Evolutionary conservation across 2,888 invertebrate species (phyloP), one percentile per base, ranked within the genome.

Genomic region (Himalopsyche kuldschensis): DNA sequence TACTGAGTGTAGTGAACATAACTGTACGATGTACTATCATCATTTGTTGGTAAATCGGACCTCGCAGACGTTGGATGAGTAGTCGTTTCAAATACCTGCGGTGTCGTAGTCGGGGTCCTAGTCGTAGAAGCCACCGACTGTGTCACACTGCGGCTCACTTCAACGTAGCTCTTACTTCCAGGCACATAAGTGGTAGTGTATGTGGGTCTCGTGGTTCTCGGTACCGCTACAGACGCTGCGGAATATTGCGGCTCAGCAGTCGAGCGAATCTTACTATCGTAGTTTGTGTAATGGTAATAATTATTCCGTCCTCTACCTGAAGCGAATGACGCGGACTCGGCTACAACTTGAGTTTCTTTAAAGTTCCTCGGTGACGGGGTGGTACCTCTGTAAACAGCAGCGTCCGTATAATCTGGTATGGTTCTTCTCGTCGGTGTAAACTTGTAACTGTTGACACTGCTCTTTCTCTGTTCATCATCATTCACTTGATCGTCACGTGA

Each of bases 311-410:
- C 82, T 78, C 86, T 83, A 85, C 89, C 92, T 55, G 93, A 93
- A 1, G 93, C 94, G 88, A 96, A 96, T 0, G 96, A 95, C 0
- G 95, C 95, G 8, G 95, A 94, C 89, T 96, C 96, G 10, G 96
- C 95, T 0, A 94, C 93, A 1, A 94, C 92, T 88, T 96, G 96
- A 88, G 93, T 93, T 89, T 96, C 95, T 84, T 89, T 91, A 41
- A 89, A 88, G 83, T 92, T 92, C 5, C 90, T 90, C 0, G 90
- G 89, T 17, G 90, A 88, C 75, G 90, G 86, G 10, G 90, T 89
- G n/a, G 88, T 89, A 87, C 89, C 90, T 15, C 86, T 47, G 63
- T 89, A 89, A 0, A 90, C 89, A 0, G 90, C 89, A 2, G 89
- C 88, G 80, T 92, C 91, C 2, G 88, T 88, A 84, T 89, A 90